These are phyloP conservation scores for Acridotheres tristis DNA, from an alignment of 2,797 vertebrate genomes.

Conservation along the genomic window DNA sequence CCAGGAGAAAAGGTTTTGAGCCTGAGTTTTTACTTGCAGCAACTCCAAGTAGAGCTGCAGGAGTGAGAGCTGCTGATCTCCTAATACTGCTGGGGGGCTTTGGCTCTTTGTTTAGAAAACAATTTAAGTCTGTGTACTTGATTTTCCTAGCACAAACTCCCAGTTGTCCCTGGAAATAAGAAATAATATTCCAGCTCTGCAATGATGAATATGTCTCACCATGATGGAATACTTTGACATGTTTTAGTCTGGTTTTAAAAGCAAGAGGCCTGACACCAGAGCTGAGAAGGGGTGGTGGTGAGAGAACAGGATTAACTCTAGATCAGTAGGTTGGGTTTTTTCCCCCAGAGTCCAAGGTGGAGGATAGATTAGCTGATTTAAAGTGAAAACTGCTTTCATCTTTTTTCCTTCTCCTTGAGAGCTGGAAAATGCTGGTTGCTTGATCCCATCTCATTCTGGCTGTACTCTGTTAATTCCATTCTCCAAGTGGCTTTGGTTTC, in stretches of 20 bases:
- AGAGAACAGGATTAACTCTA: background rate
- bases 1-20: background rate
- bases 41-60: background rate
- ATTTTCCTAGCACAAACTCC: background rate
- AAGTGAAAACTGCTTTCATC: background rate
- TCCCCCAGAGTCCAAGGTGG: background rate
- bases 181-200: background rate
- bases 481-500: background rate
- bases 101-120: constrained; percentile 2
- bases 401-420: background rate
- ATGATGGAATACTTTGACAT: background rate
- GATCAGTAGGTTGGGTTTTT: background rate
- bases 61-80: background rate
- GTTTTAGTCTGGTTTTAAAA: background rate
- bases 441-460: background rate
- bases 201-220: background rate
- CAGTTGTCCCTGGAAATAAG: background rate
- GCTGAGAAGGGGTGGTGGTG: background rate
- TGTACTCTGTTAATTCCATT: constrained; percentile 27
- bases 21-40: background rate
- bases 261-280: background rate
- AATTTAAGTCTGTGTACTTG: background rate
- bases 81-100: background rate
- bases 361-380: background rate
- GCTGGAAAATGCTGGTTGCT: background rate